A percentile compares a stretch with the other conserved stretches of the same genome.
Conservation (phyloP, 1,140 invertebrate species). For the Heliothis virescens region DNA sequence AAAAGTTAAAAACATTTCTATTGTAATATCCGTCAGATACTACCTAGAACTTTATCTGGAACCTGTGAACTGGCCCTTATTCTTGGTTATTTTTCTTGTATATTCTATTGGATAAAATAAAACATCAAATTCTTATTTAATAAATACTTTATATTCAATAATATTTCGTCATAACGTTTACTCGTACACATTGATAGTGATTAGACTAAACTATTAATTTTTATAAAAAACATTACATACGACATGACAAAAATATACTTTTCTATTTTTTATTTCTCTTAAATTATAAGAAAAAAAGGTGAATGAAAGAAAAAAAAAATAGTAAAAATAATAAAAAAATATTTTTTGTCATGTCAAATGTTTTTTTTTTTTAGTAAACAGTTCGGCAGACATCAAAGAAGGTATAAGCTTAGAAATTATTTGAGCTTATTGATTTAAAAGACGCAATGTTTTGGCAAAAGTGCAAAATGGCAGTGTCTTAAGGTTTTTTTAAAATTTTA, state of each 20-base stretch:
- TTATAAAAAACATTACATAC: conserved; percentile 8
- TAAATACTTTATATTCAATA: conserved; percentile 80
- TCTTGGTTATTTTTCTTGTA: no score
- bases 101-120: conserved; percentile 76
- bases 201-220: conserved; percentile 33
- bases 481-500: conserved; percentile 54
- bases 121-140: conserved; percentile 70
- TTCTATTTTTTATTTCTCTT: neutral
- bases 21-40: no score
- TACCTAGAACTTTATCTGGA: no score
- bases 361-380: conserved; percentile 20
- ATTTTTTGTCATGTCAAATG: conserved; percentile 2
- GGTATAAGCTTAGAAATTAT: conserved; percentile 50
- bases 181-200: conserved; percentile 46
- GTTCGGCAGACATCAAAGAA: conserved; percentile 12
- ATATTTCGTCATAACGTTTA: conserved; percentile 58
- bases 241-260: conserved; percentile 30
- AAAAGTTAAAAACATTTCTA: no score
- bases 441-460: conserved; percentile 59
- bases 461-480: conserved; percentile 76
- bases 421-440: conserved; percentile 55
- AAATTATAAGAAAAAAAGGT: no score
- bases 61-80: no score
- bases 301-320: neutral
- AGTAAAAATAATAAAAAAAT: neutral